These are phyloP conservation scores for Julus scanicus DNA, from an alignment of 2,888 invertebrate genomes.

Conservation along the genomic window DNA sequence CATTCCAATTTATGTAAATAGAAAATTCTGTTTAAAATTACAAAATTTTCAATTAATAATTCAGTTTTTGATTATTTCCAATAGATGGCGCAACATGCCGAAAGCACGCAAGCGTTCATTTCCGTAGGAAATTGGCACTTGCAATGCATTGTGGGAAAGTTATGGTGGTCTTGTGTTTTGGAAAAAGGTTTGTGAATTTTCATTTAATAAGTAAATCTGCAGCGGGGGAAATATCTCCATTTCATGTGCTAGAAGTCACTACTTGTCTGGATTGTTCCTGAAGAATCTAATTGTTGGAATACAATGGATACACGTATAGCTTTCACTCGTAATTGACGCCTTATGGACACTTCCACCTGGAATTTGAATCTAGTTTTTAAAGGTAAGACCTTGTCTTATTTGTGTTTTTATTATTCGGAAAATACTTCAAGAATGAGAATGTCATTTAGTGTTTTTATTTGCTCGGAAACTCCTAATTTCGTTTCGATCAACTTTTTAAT, in stretches of 20 bases:
- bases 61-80: not conserved
- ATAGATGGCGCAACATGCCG: not conserved
- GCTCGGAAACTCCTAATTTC: not conserved
- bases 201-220: not conserved
- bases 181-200: conserved; percentile 11
- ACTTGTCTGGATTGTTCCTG: not conserved
- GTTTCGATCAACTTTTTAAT: not conserved
- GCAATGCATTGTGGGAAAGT: conserved; percentile 4
- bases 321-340: not conserved
- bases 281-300: not conserved
- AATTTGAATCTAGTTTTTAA: conserved; percentile 41
- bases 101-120: not conserved
- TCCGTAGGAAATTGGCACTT: conserved; percentile 12
- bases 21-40: too few relatives aligned
- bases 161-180: not conserved
- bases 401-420: not conserved
- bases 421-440: not conserved
- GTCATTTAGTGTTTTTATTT: not conserved
- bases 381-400: not conserved
- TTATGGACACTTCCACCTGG: conserved; percentile 30
- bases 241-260: not conserved
- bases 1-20: not conserved
- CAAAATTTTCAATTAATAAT: not conserved
- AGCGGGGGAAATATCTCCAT: not conserved
- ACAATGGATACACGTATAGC: not conserved